Conservation (phyloP, 2,888 invertebrate genomes). For the Rhamnusium bicolor region DNA sequence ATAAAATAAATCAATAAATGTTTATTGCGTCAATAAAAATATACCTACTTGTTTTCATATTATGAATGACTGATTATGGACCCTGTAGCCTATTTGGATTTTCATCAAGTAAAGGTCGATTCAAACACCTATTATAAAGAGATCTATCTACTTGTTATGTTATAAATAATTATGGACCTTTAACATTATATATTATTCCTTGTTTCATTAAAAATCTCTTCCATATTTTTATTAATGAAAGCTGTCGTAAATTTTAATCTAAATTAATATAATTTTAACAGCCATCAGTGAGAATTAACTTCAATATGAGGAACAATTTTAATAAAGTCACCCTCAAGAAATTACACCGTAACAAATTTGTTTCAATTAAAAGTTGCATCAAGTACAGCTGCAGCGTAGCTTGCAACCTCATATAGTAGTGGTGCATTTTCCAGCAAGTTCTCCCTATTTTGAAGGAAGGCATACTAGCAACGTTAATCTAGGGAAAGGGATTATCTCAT, state of each 20-base stretch:
- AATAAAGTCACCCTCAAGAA: conserved; percentile 53
- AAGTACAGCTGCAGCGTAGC: conserved; percentile 33
- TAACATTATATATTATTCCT: background rate
- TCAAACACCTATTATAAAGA: no score
- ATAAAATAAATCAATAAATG: no score
- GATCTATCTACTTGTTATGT: no score
- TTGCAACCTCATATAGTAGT: background rate
- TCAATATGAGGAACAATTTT: conserved; percentile 35
- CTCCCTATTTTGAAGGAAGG: conserved; percentile 5
- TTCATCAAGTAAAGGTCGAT: no score
- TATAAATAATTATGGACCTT: background rate
- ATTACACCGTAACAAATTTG: conserved; percentile 51
- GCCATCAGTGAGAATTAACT: conserved; percentile 1
- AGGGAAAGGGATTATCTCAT: background rate
- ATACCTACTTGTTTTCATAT: no score
- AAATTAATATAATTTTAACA: conserved; percentile 2
- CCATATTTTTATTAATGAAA: background rate
- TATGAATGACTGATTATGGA: no score
- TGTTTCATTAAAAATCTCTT: conserved; percentile 35
- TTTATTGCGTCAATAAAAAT: no score
- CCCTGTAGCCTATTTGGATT: no score
- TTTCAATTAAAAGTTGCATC: conserved; percentile 50
- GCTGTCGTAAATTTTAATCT: conserved; percentile 10
- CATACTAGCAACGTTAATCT: background rate
- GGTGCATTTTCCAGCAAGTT: conserved; percentile 8